Evolutionary conservation across 1,140 invertebrate genomes (phyloP).

Genomic region (Drosophila erecta): DNA sequence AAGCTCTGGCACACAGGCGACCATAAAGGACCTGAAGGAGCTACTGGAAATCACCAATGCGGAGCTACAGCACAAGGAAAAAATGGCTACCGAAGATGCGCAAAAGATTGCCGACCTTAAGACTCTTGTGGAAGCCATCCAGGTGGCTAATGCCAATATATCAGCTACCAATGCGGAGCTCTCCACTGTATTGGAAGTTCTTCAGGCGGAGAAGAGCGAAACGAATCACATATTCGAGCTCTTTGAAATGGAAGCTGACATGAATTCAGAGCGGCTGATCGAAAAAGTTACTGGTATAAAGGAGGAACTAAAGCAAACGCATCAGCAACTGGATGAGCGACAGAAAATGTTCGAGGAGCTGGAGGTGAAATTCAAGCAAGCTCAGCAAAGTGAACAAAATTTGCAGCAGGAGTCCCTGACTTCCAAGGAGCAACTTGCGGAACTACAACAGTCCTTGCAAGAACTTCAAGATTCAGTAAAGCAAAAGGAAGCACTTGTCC

Average conservation of each 20-base stretch:
- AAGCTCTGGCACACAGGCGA: constrained; percentile 28
- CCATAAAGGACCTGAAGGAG: constrained; percentile 62
- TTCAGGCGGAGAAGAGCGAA: constrained; percentile 75
- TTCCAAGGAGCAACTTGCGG: constrained; percentile 39
- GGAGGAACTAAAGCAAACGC: constrained; percentile 61
- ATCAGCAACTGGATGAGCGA: constrained; percentile 37
- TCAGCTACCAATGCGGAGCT: constrained; percentile 73
- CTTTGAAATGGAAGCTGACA: constrained; percentile 79
- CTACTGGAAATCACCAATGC: constrained; percentile 63
- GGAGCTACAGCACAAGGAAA: constrained; percentile 65
- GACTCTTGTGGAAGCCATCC: constrained; percentile 63
- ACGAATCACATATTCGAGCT: constrained; percentile 80
- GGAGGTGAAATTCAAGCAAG: constrained; percentile 21
- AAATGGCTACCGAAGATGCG: constrained; percentile 65
- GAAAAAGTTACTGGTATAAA: constrained; percentile 72
- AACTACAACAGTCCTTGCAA: constrained; percentile 43
- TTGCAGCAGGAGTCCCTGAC: constrained; percentile 35
- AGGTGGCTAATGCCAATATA: constrained; percentile 73
- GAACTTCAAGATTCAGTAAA: constrained; percentile 45
- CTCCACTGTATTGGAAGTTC: constrained; percentile 64
- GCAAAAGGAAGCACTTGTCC: constrained; percentile 23
- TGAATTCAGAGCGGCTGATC: constrained; percentile 65
- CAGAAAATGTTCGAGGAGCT: constrained; percentile 19
- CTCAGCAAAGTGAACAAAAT: constrained; percentile 26
- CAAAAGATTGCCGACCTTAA: constrained; percentile 72